These are phyloP conservation scores for Fistularia tabacaria DNA, from an alignment of 2,797 vertebrate species.

Conservation along the genomic window DNA sequence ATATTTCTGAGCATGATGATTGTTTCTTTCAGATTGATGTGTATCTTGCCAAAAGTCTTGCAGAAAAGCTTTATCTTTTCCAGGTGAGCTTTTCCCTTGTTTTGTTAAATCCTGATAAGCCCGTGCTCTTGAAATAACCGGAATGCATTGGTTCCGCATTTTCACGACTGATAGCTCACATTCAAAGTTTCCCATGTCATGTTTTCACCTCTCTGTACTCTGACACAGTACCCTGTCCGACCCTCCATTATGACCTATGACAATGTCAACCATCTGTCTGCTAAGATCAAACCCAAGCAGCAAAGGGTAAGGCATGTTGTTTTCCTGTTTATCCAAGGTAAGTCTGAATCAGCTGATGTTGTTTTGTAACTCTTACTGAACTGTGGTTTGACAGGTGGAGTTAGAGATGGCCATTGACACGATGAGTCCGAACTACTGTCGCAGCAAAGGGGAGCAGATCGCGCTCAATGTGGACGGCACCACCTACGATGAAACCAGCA, in stretches of 20 bases:
- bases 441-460: constrained; percentile 97
- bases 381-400: constrained; percentile 79
- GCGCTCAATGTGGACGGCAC: constrained; percentile 94
- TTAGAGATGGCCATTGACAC: constrained; percentile 92
- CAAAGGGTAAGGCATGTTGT: constrained; percentile 79
- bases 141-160: too few species aligned
- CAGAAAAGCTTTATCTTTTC: constrained; percentile 95
- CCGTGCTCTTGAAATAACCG: neutral
- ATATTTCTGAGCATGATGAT: neutral
- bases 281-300: constrained; percentile 96
- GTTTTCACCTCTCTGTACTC: constrained; percentile 2
- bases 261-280: constrained; percentile 85
- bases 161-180: too few species aligned
- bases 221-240: constrained; percentile 88
- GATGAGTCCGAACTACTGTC: constrained; percentile 92
- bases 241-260: constrained; percentile 91
- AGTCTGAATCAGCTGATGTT: neutral
- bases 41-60: constrained; percentile 93
- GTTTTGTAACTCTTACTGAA: neutral
- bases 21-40: constrained; percentile 84
- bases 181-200: neutral
- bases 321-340: neutral
- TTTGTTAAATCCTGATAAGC: neutral
- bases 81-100: constrained; percentile 78
- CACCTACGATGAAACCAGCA: constrained; percentile 83